phyloP scores from a whole-genome alignment of 2,797 vertebrate species.

The Kryptolebias ocellatus region DNA sequence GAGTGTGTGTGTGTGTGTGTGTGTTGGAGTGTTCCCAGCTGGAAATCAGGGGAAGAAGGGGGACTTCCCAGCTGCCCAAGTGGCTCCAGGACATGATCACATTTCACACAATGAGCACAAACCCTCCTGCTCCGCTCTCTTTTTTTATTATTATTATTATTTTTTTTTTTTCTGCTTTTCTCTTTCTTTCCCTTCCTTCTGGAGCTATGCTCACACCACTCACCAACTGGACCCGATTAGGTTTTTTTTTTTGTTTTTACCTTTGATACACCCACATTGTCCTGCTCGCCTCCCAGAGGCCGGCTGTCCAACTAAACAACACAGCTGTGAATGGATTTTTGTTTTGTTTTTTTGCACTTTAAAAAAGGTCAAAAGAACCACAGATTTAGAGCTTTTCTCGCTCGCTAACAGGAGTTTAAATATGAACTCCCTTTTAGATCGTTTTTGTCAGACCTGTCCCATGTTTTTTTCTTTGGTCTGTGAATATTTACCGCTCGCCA shows the following conservation, averaged over 20 bases:
- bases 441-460: no score
- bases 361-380: neutral
- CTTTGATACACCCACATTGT: constrained; percentile 61
- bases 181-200: constrained; percentile 34
- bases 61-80: constrained; percentile 74
- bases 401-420: no score
- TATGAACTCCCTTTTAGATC: no score
- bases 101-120: constrained; percentile 74
- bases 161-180: constrained; percentile 30
- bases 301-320: constrained; percentile 2
- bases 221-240: constrained; percentile 39
- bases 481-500: no score
- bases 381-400: no score
- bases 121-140: constrained; percentile 21
- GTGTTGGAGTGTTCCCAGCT: constrained; percentile 61
- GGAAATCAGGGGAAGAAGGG: constrained; percentile 55
- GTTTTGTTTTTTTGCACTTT: neutral
- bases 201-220: constrained; percentile 58
- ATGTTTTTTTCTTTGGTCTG: no score
- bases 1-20: constrained; percentile 38
- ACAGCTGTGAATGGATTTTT: neutral
- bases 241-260: constrained; percentile 57
- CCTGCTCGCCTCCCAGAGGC: constrained; percentile 60
- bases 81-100: constrained; percentile 69
- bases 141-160: neutral